A percentile compares a stretch with the other conserved stretches of the same genome.
These are phyloP conservation scores for Drosophila stalkeri DNA, from an alignment of 2,888 invertebrate species.

Conservation along the genomic window DNA sequence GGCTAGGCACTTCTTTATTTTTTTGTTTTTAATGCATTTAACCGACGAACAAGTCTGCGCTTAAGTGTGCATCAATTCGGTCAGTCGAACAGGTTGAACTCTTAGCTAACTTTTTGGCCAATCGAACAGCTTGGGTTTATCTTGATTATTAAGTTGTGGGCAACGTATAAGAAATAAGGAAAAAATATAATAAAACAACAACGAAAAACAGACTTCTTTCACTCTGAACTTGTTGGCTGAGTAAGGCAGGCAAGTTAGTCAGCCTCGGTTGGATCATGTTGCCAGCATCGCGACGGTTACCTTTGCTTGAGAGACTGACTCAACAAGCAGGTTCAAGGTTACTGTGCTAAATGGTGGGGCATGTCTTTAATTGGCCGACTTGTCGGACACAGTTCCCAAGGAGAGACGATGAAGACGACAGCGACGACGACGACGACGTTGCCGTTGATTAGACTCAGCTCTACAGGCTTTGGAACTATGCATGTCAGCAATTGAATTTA, in stretches of 20 bases:
- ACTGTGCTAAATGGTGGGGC: constrained; percentile 79
- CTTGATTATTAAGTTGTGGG: constrained; percentile 72
- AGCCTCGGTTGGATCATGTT: constrained; percentile 41
- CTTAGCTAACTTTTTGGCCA: constrained; percentile 51
- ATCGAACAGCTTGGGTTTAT: constrained; percentile 61
- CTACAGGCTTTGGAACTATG: constrained; percentile 34
- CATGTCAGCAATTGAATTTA: constrained; percentile 77
- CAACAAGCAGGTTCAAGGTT: constrained; percentile 79
- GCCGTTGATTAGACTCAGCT: constrained; percentile 62
- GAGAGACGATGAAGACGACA: constrained; percentile 25
- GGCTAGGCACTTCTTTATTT: constrained; percentile 4
- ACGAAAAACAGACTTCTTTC: constrained; percentile 41
- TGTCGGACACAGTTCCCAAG: constrained; percentile 59
- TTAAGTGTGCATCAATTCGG: constrained; percentile 73
- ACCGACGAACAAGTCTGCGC: constrained; percentile 3
- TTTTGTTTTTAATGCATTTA: constrained; percentile 46
- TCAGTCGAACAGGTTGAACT: constrained; percentile 75
- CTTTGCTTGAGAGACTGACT: constrained; percentile 63
- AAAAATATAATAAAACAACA: constrained; percentile 16
- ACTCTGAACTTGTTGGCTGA: constrained; percentile 35
- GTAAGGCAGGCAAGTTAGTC: constrained; percentile 12
- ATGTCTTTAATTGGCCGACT: constrained; percentile 81
- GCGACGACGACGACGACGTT: constrained; percentile 12
- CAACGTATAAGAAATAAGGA: constrained; percentile 21
- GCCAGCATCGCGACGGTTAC: constrained; percentile 24